Evolutionary conservation across 1,140 invertebrate species (phyloP).

Genomic region (Drosophila pruinosa): DNA sequence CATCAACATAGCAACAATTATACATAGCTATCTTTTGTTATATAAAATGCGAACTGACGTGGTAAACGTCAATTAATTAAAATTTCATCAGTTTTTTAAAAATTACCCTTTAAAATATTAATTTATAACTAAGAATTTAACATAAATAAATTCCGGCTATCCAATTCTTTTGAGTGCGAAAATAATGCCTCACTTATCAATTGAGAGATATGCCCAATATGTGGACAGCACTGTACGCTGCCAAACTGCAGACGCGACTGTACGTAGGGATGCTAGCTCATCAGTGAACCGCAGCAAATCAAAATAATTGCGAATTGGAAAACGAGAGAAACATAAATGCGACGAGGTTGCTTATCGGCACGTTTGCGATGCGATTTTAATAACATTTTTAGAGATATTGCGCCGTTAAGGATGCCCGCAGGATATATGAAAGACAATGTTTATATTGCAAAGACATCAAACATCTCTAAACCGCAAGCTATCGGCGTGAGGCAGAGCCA

Average conservation of each 20-base stretch:
- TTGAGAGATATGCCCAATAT: too few relatives aligned
- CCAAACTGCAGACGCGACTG: neutral
- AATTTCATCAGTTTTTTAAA: neutral
- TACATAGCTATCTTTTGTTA: neutral
- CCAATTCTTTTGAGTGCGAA: too few relatives aligned
- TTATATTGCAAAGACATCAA: constrained; percentile 68
- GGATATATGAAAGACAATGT: constrained; percentile 40
- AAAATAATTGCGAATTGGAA: constrained; percentile 51
- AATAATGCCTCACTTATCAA: too few relatives aligned
- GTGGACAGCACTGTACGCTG: neutral
- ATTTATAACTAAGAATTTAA: too few relatives aligned
- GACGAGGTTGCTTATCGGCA: constrained; percentile 39
- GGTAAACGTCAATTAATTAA: neutral
- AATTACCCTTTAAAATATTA: too few relatives aligned
- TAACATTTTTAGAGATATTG: constrained; percentile 71
- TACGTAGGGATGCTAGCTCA: neutral
- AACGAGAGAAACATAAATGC: constrained; percentile 7
- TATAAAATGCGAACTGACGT: neutral
- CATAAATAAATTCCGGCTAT: too few relatives aligned
- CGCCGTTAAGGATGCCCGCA: constrained; percentile 47
- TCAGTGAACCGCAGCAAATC: constrained; percentile 49
- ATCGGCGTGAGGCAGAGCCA: constrained; percentile 52
- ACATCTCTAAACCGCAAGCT: constrained; percentile 59
- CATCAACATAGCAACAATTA: constrained; percentile 20
- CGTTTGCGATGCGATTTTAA: constrained; percentile 68